phyloP scores from a whole-genome alignment of 2,888 invertebrate species.

The Tipula vernalis region DNA sequence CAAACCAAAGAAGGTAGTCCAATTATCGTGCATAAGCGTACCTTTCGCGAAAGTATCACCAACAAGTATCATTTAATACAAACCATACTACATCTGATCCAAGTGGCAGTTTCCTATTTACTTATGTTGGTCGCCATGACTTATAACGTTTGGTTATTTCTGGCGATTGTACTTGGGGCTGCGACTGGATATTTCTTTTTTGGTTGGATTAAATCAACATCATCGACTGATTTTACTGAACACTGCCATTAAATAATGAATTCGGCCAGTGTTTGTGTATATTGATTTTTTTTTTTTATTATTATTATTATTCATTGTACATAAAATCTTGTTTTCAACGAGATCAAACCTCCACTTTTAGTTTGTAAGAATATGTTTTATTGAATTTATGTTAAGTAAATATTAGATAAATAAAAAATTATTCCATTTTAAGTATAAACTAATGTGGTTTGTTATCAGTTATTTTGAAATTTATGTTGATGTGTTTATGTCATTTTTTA shows the following conservation, averaged over 20 bases:
- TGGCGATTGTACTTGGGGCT: constrained; percentile 79
- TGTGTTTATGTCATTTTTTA: no score
- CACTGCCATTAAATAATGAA: constrained; percentile 66
- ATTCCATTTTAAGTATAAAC: background rate
- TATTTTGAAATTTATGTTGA: background rate
- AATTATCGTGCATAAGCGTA: constrained; percentile 15
- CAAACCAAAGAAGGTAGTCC: background rate
- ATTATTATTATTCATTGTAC: background rate
- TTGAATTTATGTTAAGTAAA: background rate
- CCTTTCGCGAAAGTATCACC: constrained; percentile 20
- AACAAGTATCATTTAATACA: constrained; percentile 57
- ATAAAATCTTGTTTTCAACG: background rate
- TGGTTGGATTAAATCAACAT: constrained; percentile 89
- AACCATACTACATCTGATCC: constrained; percentile 76
- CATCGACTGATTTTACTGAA: constrained; percentile 80
- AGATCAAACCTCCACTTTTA: background rate
- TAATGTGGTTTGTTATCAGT: background rate
- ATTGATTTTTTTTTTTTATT: background rate
- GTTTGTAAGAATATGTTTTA: background rate
- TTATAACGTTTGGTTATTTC: constrained; percentile 87
- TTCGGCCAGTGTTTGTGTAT: background rate
- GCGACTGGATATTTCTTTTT: constrained; percentile 89
- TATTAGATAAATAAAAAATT: background rate
- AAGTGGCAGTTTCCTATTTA: constrained; percentile 83
- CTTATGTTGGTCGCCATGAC: constrained; percentile 97